phyloP scores from a whole-genome alignment of 2,113 vertebrate genomes.

The Microcebus tavaratra region DNA sequence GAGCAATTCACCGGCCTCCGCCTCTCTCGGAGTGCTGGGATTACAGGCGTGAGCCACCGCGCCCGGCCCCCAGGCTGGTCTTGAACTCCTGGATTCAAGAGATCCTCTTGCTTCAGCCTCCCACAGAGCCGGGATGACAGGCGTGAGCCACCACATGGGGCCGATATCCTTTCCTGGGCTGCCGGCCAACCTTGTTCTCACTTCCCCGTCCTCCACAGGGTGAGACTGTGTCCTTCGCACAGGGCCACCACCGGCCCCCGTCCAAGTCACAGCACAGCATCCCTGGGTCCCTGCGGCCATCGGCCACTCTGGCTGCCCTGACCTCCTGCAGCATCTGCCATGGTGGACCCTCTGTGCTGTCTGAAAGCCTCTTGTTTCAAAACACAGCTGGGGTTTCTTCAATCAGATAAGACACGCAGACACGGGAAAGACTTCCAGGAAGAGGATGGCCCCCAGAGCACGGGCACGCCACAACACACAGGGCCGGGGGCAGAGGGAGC shows the following conservation, averaged over 20 bases:
- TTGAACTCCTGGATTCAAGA: too few species aligned
- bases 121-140: too few species aligned
- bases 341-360: background rate
- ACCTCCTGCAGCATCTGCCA: too few species aligned
- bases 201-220: background rate
- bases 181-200: background rate
- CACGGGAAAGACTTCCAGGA: background rate
- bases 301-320: background rate
- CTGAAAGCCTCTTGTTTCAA: background rate
- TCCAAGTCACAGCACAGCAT: background rate
- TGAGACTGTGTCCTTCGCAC: background rate
- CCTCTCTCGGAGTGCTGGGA: too few species aligned
- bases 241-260: background rate
- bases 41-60: too few species aligned
- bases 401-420: background rate
- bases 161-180: too few species aligned
- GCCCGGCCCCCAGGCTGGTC: too few species aligned
- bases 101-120: too few species aligned
- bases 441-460: background rate
- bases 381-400: background rate
- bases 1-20: too few species aligned
- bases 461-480: fast-evolving
- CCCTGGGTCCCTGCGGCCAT: too few species aligned
- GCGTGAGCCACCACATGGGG: background rate
- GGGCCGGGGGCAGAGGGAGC: too few species aligned